Base-by-base conservation (phyloP, 2,888 invertebrate genomes). In the Orchesellides sinensis region DNA sequence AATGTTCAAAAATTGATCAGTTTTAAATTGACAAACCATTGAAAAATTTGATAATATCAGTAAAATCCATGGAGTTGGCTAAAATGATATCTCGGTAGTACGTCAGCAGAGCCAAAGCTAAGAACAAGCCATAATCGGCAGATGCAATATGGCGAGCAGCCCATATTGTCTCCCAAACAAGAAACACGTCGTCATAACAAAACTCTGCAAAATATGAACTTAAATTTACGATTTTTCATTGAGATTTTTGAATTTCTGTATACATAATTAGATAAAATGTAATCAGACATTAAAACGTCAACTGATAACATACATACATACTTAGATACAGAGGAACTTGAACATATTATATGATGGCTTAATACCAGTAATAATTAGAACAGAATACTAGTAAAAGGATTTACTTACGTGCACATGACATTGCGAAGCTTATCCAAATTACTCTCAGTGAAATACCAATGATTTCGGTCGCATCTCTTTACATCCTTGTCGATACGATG, bases 401-500 rank as follows among this genome's bases (percentile, higher is more conserved):
- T 29, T 6, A 91, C 94, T 93, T 91, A 97, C 95, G 97, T 97
- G 94, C 97, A 97, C 95, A 98, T 98, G 74, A 98, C 94, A 91
- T 98, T 97, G 75, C 97, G 92, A 29, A 98, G 91, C 90, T 98
- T 98, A 89, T 98, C 97, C 87, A 98, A 92, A 90, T 98, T 98
- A 84, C 95, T 94, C 56, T 93, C 93, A 12, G 94, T 95, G 90
- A 98, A 98, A 91, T 97, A 98, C 90, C 95, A 95, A 90, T 97
- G 96, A 90, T 97, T 98, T 21, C 98, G 92, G 91, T 98, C 98
- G 90, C 98, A 98, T 79, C 98, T 91, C 90, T 97, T 97, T 0
- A 98, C 98, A 90, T 98, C 98, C 90, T 98, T 98, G 89, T 98
- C 98, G 87, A 98, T 98, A 52, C 98, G 93, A 90, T 98, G 98